Conservation (phyloP, 1,140 invertebrate genomes). For the Drosophila tristis region DNA sequence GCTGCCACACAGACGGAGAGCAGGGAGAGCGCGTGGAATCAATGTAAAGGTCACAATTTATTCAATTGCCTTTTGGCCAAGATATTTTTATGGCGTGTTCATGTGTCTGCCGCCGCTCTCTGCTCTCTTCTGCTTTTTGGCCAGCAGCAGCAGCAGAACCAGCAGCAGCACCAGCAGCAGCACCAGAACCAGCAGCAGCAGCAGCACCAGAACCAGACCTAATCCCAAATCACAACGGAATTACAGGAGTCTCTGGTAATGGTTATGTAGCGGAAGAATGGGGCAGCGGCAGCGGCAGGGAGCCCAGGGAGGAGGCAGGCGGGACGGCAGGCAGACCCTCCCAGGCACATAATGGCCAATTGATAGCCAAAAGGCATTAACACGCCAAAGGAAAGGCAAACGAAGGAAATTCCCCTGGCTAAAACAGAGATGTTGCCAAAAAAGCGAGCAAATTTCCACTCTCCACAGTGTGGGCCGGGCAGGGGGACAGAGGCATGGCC, state of each 20-base stretch:
- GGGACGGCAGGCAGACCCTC: constrained; percentile 5
- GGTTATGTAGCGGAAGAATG: constrained; percentile 74
- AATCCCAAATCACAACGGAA: constrained; percentile 83
- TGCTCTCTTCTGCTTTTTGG: constrained; percentile 6
- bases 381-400: constrained; percentile 57
- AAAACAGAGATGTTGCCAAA: constrained; percentile 65
- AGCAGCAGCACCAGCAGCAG: too few relatives aligned
- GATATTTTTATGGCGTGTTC: constrained; percentile 81
- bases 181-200: constrained; percentile 32
- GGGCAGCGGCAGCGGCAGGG: constrained; percentile 5
- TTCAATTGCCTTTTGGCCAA: constrained; percentile 75
- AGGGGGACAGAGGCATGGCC: background rate
- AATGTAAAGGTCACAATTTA: constrained; percentile 83
- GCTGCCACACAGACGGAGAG: constrained; percentile 2
- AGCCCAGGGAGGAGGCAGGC: constrained; percentile 9
- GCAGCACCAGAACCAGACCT: constrained; percentile 52
- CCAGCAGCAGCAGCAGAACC: constrained; percentile 25
- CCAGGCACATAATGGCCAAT: constrained; percentile 79
- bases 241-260: constrained; percentile 73
- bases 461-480: background rate
- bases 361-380: constrained; percentile 83
- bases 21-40: constrained; percentile 60
- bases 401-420: constrained; percentile 67
- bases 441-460: constrained; percentile 61
- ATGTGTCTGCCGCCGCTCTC: constrained; percentile 51